phyloP scores from a whole-genome alignment of 2,113 vertebrate species.

The Vicugna pacos region DNA sequence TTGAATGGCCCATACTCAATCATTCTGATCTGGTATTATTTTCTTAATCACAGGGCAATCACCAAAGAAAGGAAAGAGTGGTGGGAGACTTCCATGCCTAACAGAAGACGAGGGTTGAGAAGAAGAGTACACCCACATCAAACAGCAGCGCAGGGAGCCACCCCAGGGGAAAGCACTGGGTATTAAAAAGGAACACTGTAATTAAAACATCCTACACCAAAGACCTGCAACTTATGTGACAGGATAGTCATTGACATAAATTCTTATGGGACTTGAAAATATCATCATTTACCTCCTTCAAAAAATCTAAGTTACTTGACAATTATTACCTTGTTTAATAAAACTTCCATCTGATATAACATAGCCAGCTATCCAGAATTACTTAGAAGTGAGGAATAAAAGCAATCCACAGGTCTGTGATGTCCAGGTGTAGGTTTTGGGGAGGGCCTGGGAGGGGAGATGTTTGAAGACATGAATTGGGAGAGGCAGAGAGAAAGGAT shows the following conservation, averaged over 20 bases:
- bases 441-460: accelerated
- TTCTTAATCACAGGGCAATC: neutral
- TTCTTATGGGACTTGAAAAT: neutral
- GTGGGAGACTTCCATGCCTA: neutral
- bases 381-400: neutral
- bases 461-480: neutral
- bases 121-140: neutral
- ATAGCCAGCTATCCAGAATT: neutral
- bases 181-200: neutral
- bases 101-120: neutral
- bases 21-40: neutral
- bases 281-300: neutral
- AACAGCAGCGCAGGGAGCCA: neutral
- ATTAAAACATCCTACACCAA: neutral
- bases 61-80: neutral
- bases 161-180: neutral
- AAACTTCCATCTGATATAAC: neutral
- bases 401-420: neutral
- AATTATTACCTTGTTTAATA: neutral
- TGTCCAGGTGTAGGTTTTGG: neutral
- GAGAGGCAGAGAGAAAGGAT: neutral
- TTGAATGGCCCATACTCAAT: neutral
- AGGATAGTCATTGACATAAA: neutral
- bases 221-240: neutral
- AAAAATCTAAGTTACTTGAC: neutral